These are phyloP conservation scores for Leucozona laternaria DNA, from an alignment of 2,888 invertebrate genomes.

Conservation along the genomic window DNA sequence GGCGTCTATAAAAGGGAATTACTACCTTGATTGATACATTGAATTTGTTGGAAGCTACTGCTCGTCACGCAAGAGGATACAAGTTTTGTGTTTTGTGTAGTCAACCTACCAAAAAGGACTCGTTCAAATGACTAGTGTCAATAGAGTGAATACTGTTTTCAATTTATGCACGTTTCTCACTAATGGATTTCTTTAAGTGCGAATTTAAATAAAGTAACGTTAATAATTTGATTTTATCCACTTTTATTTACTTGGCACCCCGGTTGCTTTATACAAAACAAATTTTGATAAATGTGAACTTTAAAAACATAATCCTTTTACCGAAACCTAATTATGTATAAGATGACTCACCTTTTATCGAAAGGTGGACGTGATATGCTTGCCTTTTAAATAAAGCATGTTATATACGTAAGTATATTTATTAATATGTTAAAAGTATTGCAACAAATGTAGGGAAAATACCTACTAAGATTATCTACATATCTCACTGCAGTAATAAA, in stretches of 20 bases:
- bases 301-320: slow-evolving; percentile 38
- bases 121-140: slow-evolving; percentile 50
- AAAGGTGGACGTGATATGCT: no score
- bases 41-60: slow-evolving; percentile 67
- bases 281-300: slow-evolving; percentile 11
- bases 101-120: slow-evolving; percentile 37
- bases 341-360: neutral
- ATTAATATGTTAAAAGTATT: no score
- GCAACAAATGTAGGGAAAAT: no score
- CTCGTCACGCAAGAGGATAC: slow-evolving; percentile 45
- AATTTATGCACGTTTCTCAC: slow-evolving; percentile 75
- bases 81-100: slow-evolving; percentile 43
- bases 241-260: slow-evolving; percentile 62
- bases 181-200: slow-evolving; percentile 77
- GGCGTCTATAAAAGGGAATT: slow-evolving; percentile 74
- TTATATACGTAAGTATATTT: no score
- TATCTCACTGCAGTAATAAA: no score
- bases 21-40: slow-evolving; percentile 75
- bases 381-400: no score
- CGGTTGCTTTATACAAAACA: slow-evolving; percentile 8
- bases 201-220: slow-evolving; percentile 73
- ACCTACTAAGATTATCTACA: no score
- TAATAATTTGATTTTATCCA: slow-evolving; percentile 75
- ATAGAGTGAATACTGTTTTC: slow-evolving; percentile 43
- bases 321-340: slow-evolving; percentile 3